phyloP scores from a whole-genome alignment of 1,140 invertebrate species.

The Drosophila baimaii region DNA sequence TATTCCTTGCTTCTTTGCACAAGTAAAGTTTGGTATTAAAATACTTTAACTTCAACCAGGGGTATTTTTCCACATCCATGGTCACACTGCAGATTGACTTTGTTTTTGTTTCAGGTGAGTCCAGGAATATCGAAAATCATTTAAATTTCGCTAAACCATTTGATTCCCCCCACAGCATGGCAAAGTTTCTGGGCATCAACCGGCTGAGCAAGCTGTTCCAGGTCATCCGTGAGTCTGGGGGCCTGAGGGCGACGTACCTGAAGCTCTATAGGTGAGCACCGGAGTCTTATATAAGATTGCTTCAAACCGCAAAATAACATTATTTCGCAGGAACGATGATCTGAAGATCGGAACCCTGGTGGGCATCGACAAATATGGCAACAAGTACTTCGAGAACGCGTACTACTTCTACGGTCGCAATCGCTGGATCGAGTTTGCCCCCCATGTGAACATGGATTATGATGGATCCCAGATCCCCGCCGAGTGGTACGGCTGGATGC shows the following conservation, averaged over 20 bases:
- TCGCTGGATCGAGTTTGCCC: slow-evolving; percentile 96
- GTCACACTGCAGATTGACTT: slow-evolving; percentile 48
- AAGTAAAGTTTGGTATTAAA: neutral
- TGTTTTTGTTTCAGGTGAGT: slow-evolving; percentile 70
- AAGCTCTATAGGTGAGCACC: slow-evolving; percentile 90
- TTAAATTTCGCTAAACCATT: slow-evolving; percentile 9
- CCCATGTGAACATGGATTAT: slow-evolving; percentile 91
- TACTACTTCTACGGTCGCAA: slow-evolving; percentile 95
- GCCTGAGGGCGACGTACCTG: slow-evolving; percentile 88
- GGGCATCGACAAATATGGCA: slow-evolving; percentile 98
- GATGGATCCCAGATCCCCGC: slow-evolving; percentile 96
- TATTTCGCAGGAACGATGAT: slow-evolving; percentile 90
- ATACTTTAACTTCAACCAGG: neutral
- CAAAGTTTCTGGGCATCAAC: slow-evolving; percentile 89
- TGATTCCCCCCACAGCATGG: slow-evolving; percentile 83
- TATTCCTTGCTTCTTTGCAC: neutral
- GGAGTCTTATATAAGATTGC: slow-evolving; percentile 83
- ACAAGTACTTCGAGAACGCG: slow-evolving; percentile 98
- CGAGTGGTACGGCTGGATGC: slow-evolving; percentile 96
- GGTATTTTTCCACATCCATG: neutral
- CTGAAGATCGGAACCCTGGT: slow-evolving; percentile 93
- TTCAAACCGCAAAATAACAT: slow-evolving; percentile 20
- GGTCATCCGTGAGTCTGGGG: slow-evolving; percentile 91
- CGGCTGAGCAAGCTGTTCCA: slow-evolving; percentile 88
- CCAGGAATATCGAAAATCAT: slow-evolving; percentile 17